Evolutionary conservation across 1,140 invertebrate genomes (phyloP).

Genomic region (Heliconius himera): DNA sequence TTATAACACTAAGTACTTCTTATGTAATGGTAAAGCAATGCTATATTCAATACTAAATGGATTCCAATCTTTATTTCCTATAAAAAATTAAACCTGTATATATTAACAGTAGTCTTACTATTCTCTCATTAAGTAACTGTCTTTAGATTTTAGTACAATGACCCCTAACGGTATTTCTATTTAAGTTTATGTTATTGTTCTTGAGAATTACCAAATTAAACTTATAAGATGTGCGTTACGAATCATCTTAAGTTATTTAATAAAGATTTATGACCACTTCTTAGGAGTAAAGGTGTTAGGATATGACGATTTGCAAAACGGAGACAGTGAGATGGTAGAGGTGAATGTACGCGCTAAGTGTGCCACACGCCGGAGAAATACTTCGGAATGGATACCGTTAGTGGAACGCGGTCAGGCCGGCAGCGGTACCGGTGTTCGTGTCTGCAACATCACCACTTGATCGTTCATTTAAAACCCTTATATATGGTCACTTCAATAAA

Average conservation of each 20-base stretch:
- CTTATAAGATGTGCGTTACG: not conserved
- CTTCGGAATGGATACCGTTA: slow-evolving; percentile 79
- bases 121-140: slow-evolving; percentile 18
- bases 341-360: slow-evolving; percentile 80
- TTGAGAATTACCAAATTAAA: not conserved
- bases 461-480: slow-evolving; percentile 29
- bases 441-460: slow-evolving; percentile 47
- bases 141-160: slow-evolving; percentile 50
- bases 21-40: not conserved
- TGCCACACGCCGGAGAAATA: slow-evolving; percentile 78
- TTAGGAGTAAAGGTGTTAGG: not conserved
- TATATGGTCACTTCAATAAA: not conserved
- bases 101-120: slow-evolving; percentile 20
- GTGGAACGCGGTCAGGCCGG: slow-evolving; percentile 77
- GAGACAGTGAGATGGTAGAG: slow-evolving; percentile 57
- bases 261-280: not conserved
- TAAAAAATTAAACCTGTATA: not conserved
- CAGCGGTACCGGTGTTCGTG: slow-evolving; percentile 63
- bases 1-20: not conserved
- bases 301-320: slow-evolving; percentile 38
- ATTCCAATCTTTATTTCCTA: not conserved
- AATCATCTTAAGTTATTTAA: not conserved
- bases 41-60: not conserved
- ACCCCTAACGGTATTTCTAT: slow-evolving; percentile 74
- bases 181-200: slow-evolving; percentile 50